Percentiles rank a stretch among this genome's conserved stretches.
phyloP scores from a whole-genome alignment of 2,888 invertebrate genomes.

The Phorcus lineatus region DNA sequence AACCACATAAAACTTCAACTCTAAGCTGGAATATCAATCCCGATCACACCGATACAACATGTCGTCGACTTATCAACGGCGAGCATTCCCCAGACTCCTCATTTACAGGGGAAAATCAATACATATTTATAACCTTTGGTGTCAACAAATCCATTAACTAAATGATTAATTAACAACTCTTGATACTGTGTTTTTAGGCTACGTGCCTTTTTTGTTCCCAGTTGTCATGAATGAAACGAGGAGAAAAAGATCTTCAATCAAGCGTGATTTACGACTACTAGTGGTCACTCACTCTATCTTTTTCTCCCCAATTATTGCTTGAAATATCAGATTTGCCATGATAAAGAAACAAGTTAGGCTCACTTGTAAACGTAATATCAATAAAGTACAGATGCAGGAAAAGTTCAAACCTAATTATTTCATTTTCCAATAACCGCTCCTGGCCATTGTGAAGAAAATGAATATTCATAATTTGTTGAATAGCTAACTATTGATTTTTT shows the following conservation, averaged over 20 bases:
- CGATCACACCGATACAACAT: too few species aligned
- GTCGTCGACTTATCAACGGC: too few species aligned
- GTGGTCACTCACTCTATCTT: neutral
- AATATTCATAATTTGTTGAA: neutral
- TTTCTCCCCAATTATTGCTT: too few species aligned
- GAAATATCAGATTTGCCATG: too few species aligned
- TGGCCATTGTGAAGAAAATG: too few species aligned
- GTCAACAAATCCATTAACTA: constrained; percentile 9
- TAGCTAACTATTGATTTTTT: constrained; percentile 14
- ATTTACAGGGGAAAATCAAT: neutral
- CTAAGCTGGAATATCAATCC: too few species aligned
- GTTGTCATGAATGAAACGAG: neutral
- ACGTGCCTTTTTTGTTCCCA: neutral
- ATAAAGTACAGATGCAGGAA: neutral
- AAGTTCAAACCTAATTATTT: too few species aligned
- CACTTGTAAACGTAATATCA: neutral
- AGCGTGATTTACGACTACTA: neutral
- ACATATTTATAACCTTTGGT: neutral
- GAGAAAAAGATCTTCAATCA: neutral
- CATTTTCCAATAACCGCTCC: too few species aligned
- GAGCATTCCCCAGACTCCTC: too few species aligned
- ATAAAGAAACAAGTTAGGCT: too few species aligned
- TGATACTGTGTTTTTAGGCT: neutral
- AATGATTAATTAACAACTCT: constrained; percentile 14
- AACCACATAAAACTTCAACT: too few species aligned